These are phyloP conservation scores for Daboia siamensis DNA, from an alignment of 2,113 vertebrate genomes.

Conservation along the genomic window DNA sequence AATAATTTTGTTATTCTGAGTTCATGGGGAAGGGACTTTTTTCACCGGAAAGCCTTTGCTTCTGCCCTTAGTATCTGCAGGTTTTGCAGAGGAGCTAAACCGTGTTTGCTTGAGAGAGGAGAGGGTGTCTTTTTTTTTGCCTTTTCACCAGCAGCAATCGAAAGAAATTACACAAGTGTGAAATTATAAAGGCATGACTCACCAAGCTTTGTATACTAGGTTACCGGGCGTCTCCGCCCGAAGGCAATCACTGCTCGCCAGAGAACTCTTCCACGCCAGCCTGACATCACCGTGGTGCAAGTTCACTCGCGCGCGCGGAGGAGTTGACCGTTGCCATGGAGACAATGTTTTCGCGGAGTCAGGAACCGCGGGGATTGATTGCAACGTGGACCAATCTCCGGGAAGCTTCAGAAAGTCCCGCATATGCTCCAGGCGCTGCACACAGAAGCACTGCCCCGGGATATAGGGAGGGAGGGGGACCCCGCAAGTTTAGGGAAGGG, in stretches of 20 bases:
- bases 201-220: slow-evolving; percentile 58
- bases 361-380: not conserved
- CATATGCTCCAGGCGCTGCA: not conserved
- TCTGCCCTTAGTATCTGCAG: not conserved
- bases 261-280: not conserved
- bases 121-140: not conserved
- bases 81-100: not conserved
- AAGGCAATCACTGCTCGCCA: not conserved
- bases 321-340: not conserved
- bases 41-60: not conserved
- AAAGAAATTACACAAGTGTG: slow-evolving; percentile 56
- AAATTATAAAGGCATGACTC: slow-evolving; percentile 58
- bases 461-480: not conserved
- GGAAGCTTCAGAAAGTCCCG: not conserved
- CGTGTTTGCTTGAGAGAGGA: not conserved
- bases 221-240: slow-evolving; percentile 52
- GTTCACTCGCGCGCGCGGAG: not conserved
- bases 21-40: not conserved
- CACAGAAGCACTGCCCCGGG: not conserved
- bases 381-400: not conserved
- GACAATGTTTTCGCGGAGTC: not conserved
- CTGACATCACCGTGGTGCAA: not conserved
- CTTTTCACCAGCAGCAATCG: not conserved
- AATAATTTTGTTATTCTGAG: not conserved
- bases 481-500: not conserved